Evolutionary conservation across 2,113 vertebrate species (phyloP).

Genomic region (Neolamprologus fasciatus): DNA sequence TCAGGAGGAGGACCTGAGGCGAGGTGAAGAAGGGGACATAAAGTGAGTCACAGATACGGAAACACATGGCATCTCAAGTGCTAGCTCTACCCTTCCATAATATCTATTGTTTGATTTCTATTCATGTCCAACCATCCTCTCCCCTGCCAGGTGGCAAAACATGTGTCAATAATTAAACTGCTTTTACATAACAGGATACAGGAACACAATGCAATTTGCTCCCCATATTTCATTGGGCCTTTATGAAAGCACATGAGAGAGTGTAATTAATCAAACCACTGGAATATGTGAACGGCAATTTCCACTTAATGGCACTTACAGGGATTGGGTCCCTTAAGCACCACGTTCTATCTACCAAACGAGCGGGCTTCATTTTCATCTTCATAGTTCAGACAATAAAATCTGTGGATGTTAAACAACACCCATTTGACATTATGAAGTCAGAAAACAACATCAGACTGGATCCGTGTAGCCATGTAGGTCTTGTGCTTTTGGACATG

Average conservation of each 20-base stretch:
- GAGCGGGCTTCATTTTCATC: slow-evolving; percentile 74
- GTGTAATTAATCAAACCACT: slow-evolving; percentile 78
- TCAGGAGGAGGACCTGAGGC: slow-evolving; percentile 9
- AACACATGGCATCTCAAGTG: slow-evolving; percentile 53
- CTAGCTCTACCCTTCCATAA: slow-evolving; percentile 25
- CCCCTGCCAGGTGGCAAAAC: slow-evolving; percentile 74
- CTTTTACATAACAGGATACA: slow-evolving; percentile 76
- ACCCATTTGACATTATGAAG: slow-evolving; percentile 53
- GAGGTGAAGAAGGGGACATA: slow-evolving; percentile 28
- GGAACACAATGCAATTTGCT: slow-evolving; percentile 75
- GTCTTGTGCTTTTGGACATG: neutral
- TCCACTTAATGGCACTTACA: slow-evolving; percentile 79
- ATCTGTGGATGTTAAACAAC: slow-evolving; percentile 67
- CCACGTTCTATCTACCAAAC: slow-evolving; percentile 70
- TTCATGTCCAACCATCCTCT: slow-evolving; percentile 60
- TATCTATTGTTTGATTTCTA: slow-evolving; percentile 61
- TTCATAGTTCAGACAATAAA: slow-evolving; percentile 70
- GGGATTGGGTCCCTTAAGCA: slow-evolving; percentile 77
- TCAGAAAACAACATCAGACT: slow-evolving; percentile 4
- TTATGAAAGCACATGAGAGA: slow-evolving; percentile 74
- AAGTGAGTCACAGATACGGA: slow-evolving; percentile 22
- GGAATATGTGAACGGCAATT: slow-evolving; percentile 78
- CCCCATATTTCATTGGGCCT: slow-evolving; percentile 73
- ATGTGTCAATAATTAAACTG: slow-evolving; percentile 78
- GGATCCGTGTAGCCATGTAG: neutral